phyloP scores from a whole-genome alignment of 2,888 invertebrate genomes.

The Aphidius colemani region DNA sequence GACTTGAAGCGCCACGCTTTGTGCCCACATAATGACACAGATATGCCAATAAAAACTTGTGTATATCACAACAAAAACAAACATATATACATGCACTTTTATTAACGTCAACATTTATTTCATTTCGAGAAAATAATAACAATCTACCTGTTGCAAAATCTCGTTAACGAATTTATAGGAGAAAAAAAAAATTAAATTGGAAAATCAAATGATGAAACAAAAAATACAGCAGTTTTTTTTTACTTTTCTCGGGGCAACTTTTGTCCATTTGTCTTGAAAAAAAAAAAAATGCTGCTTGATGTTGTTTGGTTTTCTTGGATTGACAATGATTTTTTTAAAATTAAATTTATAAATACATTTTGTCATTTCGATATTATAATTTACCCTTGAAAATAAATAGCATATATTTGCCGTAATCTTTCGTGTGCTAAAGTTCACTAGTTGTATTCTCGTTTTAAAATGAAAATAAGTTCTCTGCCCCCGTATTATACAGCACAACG shows the following conservation, averaged over 20 bases:
- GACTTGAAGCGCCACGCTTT: conserved; percentile 26
- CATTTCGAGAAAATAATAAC: not conserved
- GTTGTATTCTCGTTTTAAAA: too few species aligned
- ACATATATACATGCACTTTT: not conserved
- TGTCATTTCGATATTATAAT: not conserved
- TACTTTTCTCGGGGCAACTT: too few species aligned
- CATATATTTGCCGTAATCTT: too few species aligned
- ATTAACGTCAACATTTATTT: not conserved
- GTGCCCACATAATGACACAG: conserved; percentile 34
- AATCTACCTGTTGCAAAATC: not conserved
- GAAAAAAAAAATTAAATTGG: too few species aligned
- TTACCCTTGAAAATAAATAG: too few species aligned
- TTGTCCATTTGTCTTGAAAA: too few species aligned
- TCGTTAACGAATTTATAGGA: not conserved
- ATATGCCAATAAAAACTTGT: conserved; percentile 5
- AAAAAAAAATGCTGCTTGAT: too few species aligned
- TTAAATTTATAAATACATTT: not conserved
- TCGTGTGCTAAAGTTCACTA: too few species aligned
- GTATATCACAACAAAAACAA: not conserved
- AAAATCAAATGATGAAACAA: too few species aligned
- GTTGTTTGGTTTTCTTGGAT: too few species aligned
- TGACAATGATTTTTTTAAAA: not conserved
- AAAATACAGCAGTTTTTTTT: not conserved
- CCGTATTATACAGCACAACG: not conserved
- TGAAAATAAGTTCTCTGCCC: conserved; percentile 2